These are phyloP conservation scores for Dasypus novemcinctus DNA, from an alignment of 2,113 vertebrate species.

Conservation along the genomic window DNA sequence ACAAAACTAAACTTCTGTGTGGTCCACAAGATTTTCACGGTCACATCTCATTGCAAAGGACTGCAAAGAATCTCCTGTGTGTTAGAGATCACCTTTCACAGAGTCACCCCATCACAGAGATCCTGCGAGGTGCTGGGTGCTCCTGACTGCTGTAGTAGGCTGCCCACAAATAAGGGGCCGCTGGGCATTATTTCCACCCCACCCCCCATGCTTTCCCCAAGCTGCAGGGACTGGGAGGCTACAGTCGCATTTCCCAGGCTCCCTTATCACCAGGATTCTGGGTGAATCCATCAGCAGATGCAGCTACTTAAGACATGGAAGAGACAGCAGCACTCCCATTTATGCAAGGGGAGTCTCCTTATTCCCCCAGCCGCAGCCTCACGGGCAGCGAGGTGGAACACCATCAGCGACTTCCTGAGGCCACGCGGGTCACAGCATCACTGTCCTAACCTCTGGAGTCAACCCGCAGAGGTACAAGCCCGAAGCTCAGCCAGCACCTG, in stretches of 20 bases:
- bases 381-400: fast-evolving
- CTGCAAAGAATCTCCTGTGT: background rate
- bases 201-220: background rate
- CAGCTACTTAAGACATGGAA: background rate
- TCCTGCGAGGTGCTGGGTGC: background rate
- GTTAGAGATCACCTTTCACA: background rate
- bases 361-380: background rate
- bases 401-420: background rate
- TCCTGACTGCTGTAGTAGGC: background rate
- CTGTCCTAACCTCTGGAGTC: background rate
- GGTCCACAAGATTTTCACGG: background rate
- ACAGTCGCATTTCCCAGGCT: no score
- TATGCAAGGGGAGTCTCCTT: background rate
- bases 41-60: background rate
- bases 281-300: background rate
- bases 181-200: background rate
- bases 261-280: background rate
- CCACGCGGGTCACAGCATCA: background rate
- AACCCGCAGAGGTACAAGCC: background rate
- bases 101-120: background rate
- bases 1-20: background rate
- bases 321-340: background rate
- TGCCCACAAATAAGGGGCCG: background rate
- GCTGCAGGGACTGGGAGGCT: background rate
- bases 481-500: background rate